A percentile compares a stretch with the other conserved stretches of the same genome.
These are phyloP conservation scores for Bombyx mandarina DNA, from an alignment of 1,140 invertebrate genomes.

Conservation along the genomic window DNA sequence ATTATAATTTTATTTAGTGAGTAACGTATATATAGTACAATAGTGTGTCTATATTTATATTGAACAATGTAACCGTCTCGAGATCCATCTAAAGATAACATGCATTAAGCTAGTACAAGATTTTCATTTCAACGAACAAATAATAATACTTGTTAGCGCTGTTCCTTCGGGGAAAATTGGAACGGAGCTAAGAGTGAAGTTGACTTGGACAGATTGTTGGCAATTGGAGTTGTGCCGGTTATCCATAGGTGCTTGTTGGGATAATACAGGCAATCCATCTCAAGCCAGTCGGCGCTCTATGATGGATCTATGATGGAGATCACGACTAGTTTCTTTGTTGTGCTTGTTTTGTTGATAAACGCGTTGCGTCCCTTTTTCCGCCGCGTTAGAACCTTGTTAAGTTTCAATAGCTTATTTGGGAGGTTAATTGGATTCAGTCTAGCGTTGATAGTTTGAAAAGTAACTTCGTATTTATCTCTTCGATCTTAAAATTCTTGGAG, in stretches of 20 bases:
- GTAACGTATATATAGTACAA: no score
- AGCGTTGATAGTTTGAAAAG: slow-evolving; percentile 22
- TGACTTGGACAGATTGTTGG: slow-evolving; percentile 48
- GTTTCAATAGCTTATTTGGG: slow-evolving; percentile 48
- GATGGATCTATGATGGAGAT: slow-evolving; percentile 61
- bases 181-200: slow-evolving; percentile 25
- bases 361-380: slow-evolving; percentile 37
- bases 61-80: no score
- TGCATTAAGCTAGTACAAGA: no score
- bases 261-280: slow-evolving; percentile 63
- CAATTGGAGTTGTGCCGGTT: slow-evolving; percentile 45
- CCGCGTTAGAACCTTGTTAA: slow-evolving; percentile 55
- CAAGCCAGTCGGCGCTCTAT: slow-evolving; percentile 42
- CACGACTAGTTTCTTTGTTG: slow-evolving; percentile 53
- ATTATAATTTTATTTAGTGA: no score
- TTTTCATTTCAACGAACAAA: slow-evolving; percentile 25
- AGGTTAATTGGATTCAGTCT: slow-evolving; percentile 33
- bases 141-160: slow-evolving; percentile 27
- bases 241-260: slow-evolving; percentile 47
- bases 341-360: slow-evolving; percentile 62
- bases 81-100: no score
- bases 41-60: no score
- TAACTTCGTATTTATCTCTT: slow-evolving; percentile 5
- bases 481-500: background rate
- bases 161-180: slow-evolving; percentile 29